These are phyloP conservation scores for Branchellion lobata DNA, from an alignment of 2,888 invertebrate genomes.

Conservation along the genomic window DNA sequence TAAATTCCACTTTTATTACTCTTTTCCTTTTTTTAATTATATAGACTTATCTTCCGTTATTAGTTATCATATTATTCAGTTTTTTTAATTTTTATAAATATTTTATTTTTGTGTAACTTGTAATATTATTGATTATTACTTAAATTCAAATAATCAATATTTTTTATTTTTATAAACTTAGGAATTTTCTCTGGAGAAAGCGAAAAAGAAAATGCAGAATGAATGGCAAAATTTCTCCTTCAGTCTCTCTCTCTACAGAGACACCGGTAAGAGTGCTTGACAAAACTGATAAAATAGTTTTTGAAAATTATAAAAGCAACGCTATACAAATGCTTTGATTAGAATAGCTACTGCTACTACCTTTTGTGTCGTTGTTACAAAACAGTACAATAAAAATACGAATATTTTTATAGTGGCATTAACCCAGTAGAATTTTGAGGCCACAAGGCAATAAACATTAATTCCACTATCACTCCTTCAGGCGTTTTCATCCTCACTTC, in stretches of 20 bases:
- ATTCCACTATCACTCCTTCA: slow-evolving; percentile 48
- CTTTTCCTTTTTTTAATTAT: too few relatives aligned
- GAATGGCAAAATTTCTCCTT: slow-evolving; percentile 61
- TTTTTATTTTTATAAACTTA: slow-evolving; percentile 43
- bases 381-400: too few relatives aligned
- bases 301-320: background rate
- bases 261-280: slow-evolving; percentile 54
- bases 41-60: too few relatives aligned
- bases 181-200: slow-evolving; percentile 63
- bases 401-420: too few relatives aligned
- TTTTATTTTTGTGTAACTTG: background rate
- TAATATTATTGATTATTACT: background rate
- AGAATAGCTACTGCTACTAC: background rate
- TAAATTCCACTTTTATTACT: too few relatives aligned
- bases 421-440: too few relatives aligned
- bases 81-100: too few relatives aligned
- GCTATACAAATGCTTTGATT: background rate
- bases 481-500: slow-evolving; percentile 61
- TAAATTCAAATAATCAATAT: background rate
- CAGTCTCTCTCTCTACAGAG: slow-evolving; percentile 60
- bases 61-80: too few relatives aligned
- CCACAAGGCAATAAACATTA: too few relatives aligned
- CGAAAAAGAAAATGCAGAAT: slow-evolving; percentile 62
- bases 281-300: background rate
- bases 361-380: background rate